Conservation (phyloP, 2,113 vertebrate species). For the Alethe diademata region DNA sequence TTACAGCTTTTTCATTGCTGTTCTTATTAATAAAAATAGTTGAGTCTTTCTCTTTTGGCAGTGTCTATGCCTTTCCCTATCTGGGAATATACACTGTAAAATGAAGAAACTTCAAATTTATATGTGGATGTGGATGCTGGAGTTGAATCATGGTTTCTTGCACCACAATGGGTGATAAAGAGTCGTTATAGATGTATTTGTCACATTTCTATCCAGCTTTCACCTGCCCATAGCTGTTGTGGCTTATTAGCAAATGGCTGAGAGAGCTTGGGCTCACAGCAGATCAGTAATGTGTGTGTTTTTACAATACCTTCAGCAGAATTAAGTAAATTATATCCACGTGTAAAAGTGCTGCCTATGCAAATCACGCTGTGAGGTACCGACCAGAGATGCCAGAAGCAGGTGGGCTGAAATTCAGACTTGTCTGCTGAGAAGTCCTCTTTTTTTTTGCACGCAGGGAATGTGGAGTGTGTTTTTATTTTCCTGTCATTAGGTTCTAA, state of each 20-base stretch:
- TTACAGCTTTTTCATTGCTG: not conserved
- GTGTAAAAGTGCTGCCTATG: not conserved
- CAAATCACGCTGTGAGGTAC: accelerated
- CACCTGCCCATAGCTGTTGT: not conserved
- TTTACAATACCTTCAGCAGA: not conserved
- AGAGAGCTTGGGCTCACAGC: not conserved
- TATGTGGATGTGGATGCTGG: not conserved
- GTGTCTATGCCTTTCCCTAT: not conserved
- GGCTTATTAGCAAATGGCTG: not conserved
- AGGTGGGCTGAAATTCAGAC: not conserved
- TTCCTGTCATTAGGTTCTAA: not conserved
- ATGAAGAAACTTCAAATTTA: not conserved
- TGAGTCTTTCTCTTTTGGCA: not conserved
- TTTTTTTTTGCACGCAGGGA: not conserved
- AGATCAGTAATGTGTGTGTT: accelerated
- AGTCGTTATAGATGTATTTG: not conserved
- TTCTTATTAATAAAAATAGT: not conserved
- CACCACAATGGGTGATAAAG: not conserved
- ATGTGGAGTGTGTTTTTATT: constrained; percentile 8
- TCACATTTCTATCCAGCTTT: not conserved
- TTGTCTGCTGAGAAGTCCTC: not conserved
- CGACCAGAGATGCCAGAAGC: not conserved
- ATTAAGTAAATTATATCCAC: not conserved
- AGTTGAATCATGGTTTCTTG: not conserved
- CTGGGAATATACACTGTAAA: not conserved